These are phyloP conservation scores for Pelecanus crispus DNA, from an alignment of 2,113 vertebrate genomes.

Conservation along the genomic window DNA sequence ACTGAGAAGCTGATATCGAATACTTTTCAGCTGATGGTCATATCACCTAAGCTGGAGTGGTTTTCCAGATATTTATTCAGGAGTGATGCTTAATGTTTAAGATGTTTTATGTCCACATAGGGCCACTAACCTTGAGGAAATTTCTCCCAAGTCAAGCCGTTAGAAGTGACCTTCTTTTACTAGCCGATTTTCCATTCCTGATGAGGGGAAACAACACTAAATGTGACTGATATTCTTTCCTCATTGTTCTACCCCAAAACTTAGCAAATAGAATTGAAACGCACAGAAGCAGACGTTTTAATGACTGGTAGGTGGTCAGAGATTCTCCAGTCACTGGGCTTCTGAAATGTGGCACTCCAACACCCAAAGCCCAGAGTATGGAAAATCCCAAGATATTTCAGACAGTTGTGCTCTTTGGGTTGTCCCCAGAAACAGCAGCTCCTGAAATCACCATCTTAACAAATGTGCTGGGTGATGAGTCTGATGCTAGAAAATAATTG, in stretches of 20 bases:
- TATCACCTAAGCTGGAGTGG: neutral
- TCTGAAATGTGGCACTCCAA: neutral
- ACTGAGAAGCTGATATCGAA: neutral
- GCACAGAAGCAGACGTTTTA: neutral
- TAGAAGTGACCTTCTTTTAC: neutral
- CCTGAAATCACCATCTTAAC: neutral
- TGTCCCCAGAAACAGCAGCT: neutral
- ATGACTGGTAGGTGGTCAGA: neutral
- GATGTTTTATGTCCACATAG: neutral
- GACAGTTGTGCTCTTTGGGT: neutral
- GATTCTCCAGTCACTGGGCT: neutral
- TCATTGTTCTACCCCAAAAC: neutral
- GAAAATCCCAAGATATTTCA: neutral
- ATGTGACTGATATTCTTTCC: neutral
- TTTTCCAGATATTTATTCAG: neutral
- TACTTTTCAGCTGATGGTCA: neutral
- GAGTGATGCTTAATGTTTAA: neutral
- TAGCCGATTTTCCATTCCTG: neutral
- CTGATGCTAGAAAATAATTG: neutral
- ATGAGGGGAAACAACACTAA: neutral
- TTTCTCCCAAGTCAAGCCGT: neutral
- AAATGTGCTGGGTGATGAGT: neutral
- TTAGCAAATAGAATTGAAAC: neutral
- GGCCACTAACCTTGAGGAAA: neutral
- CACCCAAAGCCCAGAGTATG: rapidly evolving